Evolutionary conservation across 2,797 vertebrate genomes (phyloP).

Genomic region (Ctenosaura bakeri): DNA sequence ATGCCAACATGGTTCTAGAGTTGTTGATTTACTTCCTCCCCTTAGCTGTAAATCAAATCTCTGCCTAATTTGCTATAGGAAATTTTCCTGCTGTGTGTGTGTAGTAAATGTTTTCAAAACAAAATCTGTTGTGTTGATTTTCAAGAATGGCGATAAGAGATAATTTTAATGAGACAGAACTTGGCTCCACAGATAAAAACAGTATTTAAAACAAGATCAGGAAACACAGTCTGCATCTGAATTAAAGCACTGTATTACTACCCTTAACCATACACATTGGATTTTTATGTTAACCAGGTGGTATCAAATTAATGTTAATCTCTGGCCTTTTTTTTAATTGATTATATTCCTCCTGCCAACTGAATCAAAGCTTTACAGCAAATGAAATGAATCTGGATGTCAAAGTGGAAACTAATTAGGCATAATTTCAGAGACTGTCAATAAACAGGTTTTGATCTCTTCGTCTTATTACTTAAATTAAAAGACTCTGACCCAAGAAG

Average conservation of each 20-base stretch:
- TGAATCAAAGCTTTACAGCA: constrained; percentile 11
- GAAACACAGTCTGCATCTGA: neutral
- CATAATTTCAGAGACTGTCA: constrained; percentile 13
- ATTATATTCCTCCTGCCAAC: constrained; percentile 9
- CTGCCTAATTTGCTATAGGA: neutral
- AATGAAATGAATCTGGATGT: constrained; percentile 19
- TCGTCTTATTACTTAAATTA: neutral
- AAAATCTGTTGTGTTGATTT: constrained; percentile 29
- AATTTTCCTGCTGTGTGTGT: constrained; percentile 21
- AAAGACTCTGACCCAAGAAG: neutral
- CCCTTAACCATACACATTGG: constrained; percentile 5
- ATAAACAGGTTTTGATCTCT: neutral
- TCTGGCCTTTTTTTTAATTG: constrained; percentile 18
- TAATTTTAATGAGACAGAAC: constrained; percentile 22
- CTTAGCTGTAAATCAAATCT: neutral
- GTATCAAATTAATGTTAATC: constrained; percentile 35
- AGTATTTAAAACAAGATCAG: constrained; percentile 12
- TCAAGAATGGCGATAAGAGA: constrained; percentile 11
- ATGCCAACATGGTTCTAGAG: constrained; percentile 1
- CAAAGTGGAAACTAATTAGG: constrained; percentile 17
- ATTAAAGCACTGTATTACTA: neutral
- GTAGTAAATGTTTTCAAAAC: constrained; percentile 28
- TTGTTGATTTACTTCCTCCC: neutral
- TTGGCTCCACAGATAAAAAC: neutral
- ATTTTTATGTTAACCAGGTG: constrained; percentile 15